Base-by-base conservation (phyloP, 2,888 invertebrate species). In the Machimus atricapillus region DNA sequence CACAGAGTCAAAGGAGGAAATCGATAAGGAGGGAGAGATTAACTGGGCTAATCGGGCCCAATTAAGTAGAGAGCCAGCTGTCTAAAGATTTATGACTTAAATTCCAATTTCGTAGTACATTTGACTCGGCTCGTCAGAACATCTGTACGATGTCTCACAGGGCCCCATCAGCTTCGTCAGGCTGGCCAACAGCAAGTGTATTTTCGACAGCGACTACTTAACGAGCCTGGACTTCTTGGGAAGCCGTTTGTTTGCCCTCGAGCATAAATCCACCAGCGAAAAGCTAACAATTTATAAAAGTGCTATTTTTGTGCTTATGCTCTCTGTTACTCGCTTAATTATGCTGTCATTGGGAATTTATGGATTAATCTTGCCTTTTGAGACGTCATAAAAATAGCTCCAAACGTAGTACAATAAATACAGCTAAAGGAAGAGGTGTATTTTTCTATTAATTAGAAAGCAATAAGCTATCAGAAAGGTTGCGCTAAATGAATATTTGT, bases 31-130 rank as follows among this genome's bases (percentile, higher is more conserved):
- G 31, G 52, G 52, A 14, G 52, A 52, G 79, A 79, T 79, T 79
- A 79, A 79, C 52, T 79, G 52, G 79, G 27, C 79, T 79, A 79
- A 79, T 79, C 79, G 52, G 23, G 34, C 52, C 79, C 52, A 52
- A 79, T 79, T 79, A 79, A 79, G 79, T 79, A 79, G 52, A 27
- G 16, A 52, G 79, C 52, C 79, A 79, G 79, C 79, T 79, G 79
- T 52, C 79, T 79, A 79, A 79, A 79, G 79, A 79, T 79, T 79
- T 79, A 79, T 79, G 79, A 52, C 52, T 52, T 52, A 56, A 79
- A 52, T 79, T 52, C 79, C 79, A 79, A 79, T 79, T 79, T 79
- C 56, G 79, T 79, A 79, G 79, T 79, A 79, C 52, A 79, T 79
- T 79, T 79, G 79, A 46, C 79, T 27, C 16, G 31, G n/a, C 78